phyloP scores from a whole-genome alignment of 2,888 invertebrate species.

The Xanthia icteritia region DNA sequence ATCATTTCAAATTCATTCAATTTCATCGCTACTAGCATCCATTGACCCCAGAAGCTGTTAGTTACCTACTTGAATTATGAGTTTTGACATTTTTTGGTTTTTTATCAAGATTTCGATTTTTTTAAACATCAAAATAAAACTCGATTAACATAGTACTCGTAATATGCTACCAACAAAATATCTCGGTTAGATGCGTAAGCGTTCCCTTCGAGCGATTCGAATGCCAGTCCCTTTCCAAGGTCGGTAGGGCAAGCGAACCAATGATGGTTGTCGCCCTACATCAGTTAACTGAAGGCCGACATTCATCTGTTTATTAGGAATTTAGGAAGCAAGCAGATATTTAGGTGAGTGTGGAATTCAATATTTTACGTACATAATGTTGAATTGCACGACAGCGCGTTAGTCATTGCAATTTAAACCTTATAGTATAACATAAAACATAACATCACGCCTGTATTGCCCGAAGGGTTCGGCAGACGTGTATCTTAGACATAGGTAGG shows the following conservation, averaged over 20 bases:
- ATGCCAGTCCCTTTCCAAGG: slow-evolving; percentile 62
- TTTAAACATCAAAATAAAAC: neutral
- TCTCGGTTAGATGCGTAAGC: slow-evolving; percentile 40
- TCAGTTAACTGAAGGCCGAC: slow-evolving; percentile 35
- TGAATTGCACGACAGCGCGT: no score
- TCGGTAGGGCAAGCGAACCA: slow-evolving; percentile 9
- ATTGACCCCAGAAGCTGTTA: neutral
- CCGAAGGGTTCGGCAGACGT: no score
- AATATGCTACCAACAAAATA: slow-evolving; percentile 11
- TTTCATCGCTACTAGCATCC: neutral
- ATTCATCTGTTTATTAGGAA: slow-evolving; percentile 1
- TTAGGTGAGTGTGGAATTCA: neutral
- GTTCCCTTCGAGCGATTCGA: slow-evolving; percentile 23
- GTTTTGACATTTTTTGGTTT: neutral
- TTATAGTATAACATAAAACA: no score
- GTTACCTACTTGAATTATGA: no score
- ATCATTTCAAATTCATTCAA: no score
- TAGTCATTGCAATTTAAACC: no score
- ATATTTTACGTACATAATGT: neutral
- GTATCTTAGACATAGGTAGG: no score
- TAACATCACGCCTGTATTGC: no score
- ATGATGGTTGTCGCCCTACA: slow-evolving; percentile 19
- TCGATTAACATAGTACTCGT: neutral
- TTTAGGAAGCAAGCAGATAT: slow-evolving; percentile 19
- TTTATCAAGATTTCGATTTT: neutral